Evolutionary conservation across 2,113 vertebrate species (phyloP).

Genomic region (Gopherus flavomarginatus): DNA sequence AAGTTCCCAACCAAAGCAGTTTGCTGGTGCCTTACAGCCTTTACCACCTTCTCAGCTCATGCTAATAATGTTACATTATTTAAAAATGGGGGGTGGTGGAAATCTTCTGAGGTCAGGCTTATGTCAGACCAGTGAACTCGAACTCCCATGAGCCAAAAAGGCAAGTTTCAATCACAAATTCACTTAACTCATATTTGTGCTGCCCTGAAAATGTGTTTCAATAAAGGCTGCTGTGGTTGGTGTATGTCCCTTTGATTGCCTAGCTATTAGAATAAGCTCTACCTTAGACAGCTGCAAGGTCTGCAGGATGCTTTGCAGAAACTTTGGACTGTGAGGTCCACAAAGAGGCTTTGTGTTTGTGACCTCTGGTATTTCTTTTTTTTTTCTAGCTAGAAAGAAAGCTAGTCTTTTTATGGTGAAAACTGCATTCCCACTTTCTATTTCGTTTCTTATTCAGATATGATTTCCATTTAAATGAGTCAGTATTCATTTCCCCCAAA

Average conservation of each 20-base stretch:
- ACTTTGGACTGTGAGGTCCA: too few species aligned
- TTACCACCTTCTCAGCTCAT: neutral
- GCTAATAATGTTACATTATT: neutral
- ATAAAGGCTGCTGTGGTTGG: neutral
- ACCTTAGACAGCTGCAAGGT: neutral
- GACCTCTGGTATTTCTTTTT: neutral
- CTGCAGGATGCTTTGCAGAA: neutral
- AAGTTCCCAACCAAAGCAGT: slow-evolving; percentile 5
- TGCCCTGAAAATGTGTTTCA: neutral
- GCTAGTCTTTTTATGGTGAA: neutral
- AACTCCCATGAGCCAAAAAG: neutral
- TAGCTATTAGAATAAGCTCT: neutral
- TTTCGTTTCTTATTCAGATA: slow-evolving; percentile 11
- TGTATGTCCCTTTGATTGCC: neutral
- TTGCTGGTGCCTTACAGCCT: neutral
- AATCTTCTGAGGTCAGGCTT: neutral
- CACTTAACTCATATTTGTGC: slow-evolving; percentile 4
- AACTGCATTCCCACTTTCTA: slow-evolving; percentile 22
- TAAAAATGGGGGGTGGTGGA: neutral
- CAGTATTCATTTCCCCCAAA: neutral
- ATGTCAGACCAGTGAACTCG: neutral
- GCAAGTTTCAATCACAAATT: neutral
- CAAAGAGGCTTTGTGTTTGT: neutral
- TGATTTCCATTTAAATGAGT: neutral
- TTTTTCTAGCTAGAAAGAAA: neutral